phyloP scores from a whole-genome alignment of 2,113 vertebrate genomes.

The Sylvietta virens region DNA sequence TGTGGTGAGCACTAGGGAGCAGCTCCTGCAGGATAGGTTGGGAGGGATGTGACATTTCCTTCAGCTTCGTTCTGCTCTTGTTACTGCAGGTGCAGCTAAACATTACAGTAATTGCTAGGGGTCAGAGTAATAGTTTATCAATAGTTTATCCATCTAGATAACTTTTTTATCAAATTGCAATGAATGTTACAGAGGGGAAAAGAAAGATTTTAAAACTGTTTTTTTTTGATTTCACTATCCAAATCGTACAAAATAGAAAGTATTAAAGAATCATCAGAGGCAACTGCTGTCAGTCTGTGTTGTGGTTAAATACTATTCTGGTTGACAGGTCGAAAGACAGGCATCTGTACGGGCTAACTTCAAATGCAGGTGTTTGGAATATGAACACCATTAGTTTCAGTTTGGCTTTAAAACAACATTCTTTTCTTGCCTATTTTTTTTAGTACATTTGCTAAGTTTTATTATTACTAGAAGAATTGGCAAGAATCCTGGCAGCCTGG shows the following conservation, averaged over 20 bases:
- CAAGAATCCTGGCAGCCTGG: not conserved
- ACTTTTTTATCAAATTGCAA: not conserved
- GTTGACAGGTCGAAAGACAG: not conserved
- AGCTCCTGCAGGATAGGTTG: accelerated
- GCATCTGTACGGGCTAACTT: not conserved
- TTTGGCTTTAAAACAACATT: not conserved
- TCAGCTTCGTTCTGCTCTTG: not conserved
- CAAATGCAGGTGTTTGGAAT: not conserved
- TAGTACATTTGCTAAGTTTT: not conserved
- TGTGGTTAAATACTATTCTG: not conserved
- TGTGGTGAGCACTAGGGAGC: not conserved
- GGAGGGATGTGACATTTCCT: not conserved
- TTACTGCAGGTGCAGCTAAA: not conserved
- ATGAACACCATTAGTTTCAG: not conserved
- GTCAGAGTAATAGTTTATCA: not conserved
- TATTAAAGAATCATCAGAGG: not conserved
- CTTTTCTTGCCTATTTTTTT: not conserved
- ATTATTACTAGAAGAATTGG: not conserved
- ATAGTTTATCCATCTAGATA: not conserved
- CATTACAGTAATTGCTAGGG: not conserved
- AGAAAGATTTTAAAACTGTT: not conserved
- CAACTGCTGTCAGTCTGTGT: not conserved
- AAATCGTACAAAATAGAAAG: not conserved
- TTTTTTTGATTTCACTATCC: not conserved
- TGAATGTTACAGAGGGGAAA: no score